phyloP scores from a whole-genome alignment of 2,888 invertebrate genomes.

The Panopea generosa region DNA sequence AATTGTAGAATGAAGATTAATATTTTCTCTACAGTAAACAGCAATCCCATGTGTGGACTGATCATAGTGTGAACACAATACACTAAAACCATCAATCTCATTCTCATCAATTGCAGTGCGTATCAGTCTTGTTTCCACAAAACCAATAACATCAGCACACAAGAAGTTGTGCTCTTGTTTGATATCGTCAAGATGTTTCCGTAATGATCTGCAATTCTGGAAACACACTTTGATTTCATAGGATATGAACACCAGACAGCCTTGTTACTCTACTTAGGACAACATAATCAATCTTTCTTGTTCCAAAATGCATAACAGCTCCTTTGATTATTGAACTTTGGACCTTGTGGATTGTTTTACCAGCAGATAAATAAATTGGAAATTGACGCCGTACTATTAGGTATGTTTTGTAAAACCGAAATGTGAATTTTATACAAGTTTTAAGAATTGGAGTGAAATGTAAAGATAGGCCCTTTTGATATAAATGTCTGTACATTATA shows the following conservation, averaged over 20 bases:
- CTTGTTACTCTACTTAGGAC: too few species aligned
- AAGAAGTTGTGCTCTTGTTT: constrained; percentile 24
- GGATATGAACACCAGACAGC: not conserved
- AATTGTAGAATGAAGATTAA: not conserved
- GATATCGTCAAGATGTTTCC: constrained; percentile 40
- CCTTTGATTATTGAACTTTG: too few species aligned
- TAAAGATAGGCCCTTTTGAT: too few species aligned
- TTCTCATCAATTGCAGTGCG: not conserved
- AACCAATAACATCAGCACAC: constrained; percentile 30
- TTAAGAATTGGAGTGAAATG: too few species aligned
- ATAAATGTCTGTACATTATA: not conserved
- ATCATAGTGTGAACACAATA: constrained; percentile 10
- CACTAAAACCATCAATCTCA: constrained; percentile 23
- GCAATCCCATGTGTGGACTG: constrained; percentile 36
- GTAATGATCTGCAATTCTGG: constrained; percentile 43
- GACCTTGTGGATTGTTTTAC: too few species aligned
- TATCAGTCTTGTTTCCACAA: constrained; percentile 45
- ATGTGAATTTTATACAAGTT: too few species aligned
- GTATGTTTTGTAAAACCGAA: too few species aligned
- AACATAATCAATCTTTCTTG: too few species aligned
- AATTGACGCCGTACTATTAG: too few species aligned
- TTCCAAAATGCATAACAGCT: too few species aligned
- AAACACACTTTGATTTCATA: constrained; percentile 20
- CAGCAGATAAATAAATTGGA: too few species aligned
- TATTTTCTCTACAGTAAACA: constrained; percentile 17